Conservation (phyloP, 2,113 vertebrate genomes). For the Phodopus roborovskii region DNA sequence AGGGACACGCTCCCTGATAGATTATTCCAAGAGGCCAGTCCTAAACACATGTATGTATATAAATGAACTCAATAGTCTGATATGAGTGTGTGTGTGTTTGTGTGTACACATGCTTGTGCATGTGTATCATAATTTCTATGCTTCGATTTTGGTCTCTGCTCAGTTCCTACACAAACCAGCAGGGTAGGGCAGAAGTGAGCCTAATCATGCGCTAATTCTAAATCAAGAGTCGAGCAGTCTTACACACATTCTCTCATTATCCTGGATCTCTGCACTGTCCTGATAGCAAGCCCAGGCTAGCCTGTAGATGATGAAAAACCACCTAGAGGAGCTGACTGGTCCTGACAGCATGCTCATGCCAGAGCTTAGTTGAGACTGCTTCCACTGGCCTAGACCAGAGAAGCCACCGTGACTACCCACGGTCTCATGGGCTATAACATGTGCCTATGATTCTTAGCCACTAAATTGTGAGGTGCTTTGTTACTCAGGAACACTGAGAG, state of each 20-base stretch:
- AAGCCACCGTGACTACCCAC: neutral
- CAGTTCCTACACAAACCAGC: neutral
- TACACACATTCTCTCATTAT: neutral
- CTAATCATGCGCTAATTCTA: neutral
- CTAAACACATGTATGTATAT: neutral
- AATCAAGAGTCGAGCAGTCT: neutral
- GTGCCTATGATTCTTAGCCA: neutral
- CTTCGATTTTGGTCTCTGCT: neutral
- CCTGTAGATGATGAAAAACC: neutral
- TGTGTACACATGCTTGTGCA: neutral
- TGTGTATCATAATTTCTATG: neutral
- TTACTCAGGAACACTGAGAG: neutral
- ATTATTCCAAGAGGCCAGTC: neutral
- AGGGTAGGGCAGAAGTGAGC: neutral
- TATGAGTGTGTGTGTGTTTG: neutral
- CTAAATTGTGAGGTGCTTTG: conserved; percentile 15
- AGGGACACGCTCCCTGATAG: neutral
- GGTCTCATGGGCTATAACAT: neutral
- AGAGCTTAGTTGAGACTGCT: neutral
- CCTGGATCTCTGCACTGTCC: neutral
- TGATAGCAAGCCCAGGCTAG: conserved; percentile 2
- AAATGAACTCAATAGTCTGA: neutral
- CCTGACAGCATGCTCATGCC: neutral
- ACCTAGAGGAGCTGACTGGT: neutral
- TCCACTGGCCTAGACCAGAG: neutral